Evolutionary conservation across 1,140 invertebrate species (phyloP).

Genomic region (Homalodisca vitripennis): DNA sequence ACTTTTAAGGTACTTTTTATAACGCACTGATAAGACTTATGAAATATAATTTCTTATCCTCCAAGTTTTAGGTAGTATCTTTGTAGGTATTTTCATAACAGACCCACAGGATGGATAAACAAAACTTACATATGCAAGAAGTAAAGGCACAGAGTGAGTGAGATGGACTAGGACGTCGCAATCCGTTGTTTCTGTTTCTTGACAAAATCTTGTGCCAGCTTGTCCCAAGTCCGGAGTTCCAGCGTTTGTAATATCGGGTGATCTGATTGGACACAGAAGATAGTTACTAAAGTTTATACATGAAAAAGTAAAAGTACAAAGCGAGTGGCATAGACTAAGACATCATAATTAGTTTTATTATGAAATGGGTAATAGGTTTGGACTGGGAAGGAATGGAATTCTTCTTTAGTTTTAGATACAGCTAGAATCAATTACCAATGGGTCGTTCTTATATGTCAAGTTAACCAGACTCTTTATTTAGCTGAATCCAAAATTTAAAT

Average conservation of each 20-base stretch:
- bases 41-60: neutral
- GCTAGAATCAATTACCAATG: too few relatives aligned
- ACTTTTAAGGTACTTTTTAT: neutral
- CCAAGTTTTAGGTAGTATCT: neutral
- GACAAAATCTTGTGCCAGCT: conserved; percentile 84
- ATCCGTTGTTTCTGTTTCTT: conserved; percentile 76
- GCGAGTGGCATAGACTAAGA: too few relatives aligned
- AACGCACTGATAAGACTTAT: neutral
- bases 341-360: too few relatives aligned
- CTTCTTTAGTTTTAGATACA: too few relatives aligned
- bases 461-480: too few relatives aligned
- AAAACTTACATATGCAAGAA: conserved; percentile 7
- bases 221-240: conserved; percentile 79
- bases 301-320: too few relatives aligned
- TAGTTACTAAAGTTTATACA: too few relatives aligned
- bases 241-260: conserved; percentile 83
- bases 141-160: conserved; percentile 9
- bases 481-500: too few relatives aligned
- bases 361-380: too few relatives aligned
- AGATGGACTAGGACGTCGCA: conserved; percentile 46
- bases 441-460: too few relatives aligned
- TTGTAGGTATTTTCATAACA: neutral
- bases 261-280: conserved; percentile 50
- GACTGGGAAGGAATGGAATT: too few relatives aligned
- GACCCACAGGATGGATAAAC: neutral